A percentile compares a stretch with the other conserved stretches of the same genome.
Evolutionary conservation across 2,113 vertebrate genomes (phyloP).

Genomic region (Gallinago paraguaiae): DNA sequence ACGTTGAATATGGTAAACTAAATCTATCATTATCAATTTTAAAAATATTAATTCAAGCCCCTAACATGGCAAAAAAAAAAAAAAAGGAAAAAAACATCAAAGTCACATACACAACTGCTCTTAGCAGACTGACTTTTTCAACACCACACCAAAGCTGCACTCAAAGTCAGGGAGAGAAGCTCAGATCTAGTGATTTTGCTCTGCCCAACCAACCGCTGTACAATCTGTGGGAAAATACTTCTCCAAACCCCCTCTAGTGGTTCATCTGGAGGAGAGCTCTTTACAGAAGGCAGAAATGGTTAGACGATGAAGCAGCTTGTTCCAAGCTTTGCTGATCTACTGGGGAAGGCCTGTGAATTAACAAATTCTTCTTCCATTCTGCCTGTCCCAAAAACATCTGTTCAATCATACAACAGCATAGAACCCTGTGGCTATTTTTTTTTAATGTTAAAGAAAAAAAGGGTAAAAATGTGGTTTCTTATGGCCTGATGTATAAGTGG

Average conservation of each 20-base stretch:
- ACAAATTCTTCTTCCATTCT: not conserved
- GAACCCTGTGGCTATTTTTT: not conserved
- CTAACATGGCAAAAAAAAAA: not conserved
- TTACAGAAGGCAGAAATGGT: not conserved
- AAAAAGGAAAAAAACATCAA: not conserved
- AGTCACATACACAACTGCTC: not conserved
- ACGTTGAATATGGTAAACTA: not conserved
- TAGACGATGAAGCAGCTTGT: not conserved
- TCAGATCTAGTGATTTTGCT: not conserved
- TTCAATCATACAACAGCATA: not conserved
- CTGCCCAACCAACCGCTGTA: not conserved
- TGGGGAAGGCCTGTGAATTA: not conserved
- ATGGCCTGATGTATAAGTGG: not conserved
- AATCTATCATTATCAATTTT: not conserved
- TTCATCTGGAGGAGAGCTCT: not conserved
- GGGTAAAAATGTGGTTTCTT: not conserved
- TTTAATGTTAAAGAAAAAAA: too few relatives aligned
- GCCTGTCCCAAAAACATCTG: not conserved
- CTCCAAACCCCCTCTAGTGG: conserved; percentile 30
- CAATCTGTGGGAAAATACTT: not conserved
- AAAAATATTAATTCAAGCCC: not conserved
- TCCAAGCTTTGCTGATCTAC: not conserved
- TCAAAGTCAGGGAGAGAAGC: not conserved
- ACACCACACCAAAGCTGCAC: not conserved
- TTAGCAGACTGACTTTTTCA: not conserved